These are phyloP conservation scores for Nothocercus nigrocapillus DNA, from an alignment of 2,113 vertebrate species.

Conservation along the genomic window DNA sequence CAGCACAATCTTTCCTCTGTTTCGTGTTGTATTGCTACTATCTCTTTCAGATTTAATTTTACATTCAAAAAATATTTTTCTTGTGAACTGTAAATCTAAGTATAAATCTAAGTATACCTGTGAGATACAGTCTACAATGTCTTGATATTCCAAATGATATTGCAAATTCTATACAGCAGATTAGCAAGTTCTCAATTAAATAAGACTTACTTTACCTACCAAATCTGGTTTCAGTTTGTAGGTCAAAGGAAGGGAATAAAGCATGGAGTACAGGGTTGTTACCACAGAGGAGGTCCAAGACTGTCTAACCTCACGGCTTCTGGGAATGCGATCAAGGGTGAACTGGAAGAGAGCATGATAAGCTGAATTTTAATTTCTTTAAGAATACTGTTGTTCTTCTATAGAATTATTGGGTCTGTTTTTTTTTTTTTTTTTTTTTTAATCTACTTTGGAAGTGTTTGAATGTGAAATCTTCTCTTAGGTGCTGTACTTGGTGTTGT, in stretches of 20 bases:
- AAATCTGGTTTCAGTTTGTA: conserved; percentile 89
- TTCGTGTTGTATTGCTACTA: neutral
- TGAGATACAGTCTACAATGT: neutral
- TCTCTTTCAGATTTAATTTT: neutral
- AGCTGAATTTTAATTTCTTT: neutral
- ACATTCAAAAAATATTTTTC: neutral
- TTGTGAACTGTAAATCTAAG: neutral
- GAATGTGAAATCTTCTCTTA: neutral
- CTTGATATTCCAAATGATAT: neutral
- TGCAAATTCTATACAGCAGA: neutral
- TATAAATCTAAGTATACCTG: neutral
- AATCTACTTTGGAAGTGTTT: neutral
- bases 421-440: neutral
- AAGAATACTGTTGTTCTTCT: neutral
- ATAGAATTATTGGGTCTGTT: neutral
- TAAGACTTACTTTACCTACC: conserved; percentile 80
- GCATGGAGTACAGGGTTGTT: conserved; percentile 83
- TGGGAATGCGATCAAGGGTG: conserved; percentile 84
- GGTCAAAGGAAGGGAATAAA: conserved; percentile 84
- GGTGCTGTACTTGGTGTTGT: neutral
- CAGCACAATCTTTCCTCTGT: neutral
- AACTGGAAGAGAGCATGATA: conserved; percentile 77
- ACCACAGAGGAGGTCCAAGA: conserved; percentile 87
- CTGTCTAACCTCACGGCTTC: conserved; percentile 92
- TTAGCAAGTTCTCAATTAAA: neutral